phyloP scores from a whole-genome alignment of 2,888 invertebrate genomes.

The Cataglyphis albicans region DNA sequence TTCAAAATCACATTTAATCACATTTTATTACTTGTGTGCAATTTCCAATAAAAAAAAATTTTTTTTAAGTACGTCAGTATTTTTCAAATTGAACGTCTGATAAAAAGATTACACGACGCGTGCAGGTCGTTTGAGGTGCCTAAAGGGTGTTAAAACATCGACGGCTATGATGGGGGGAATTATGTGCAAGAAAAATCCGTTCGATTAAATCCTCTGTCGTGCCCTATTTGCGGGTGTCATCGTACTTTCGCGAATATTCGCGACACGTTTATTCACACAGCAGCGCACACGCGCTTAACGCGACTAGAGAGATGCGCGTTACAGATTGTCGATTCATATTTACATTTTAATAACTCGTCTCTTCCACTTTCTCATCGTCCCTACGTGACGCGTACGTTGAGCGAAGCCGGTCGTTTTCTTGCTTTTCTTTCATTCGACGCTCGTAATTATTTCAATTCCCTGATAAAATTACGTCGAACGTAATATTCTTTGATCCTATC shows the following conservation, averaged over 20 bases:
- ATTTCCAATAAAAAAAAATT: neutral
- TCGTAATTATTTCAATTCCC: constrained; percentile 15
- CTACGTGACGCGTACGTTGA: constrained; percentile 41
- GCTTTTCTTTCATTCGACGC: constrained; percentile 18
- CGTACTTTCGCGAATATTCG: constrained; percentile 65
- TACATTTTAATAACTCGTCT: constrained; percentile 80
- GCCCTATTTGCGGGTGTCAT: constrained; percentile 65
- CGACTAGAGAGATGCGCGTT: constrained; percentile 65
- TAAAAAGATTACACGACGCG: constrained; percentile 14
- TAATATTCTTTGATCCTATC: neutral
- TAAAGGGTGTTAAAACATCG: constrained; percentile 27
- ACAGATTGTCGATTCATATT: constrained; percentile 79
- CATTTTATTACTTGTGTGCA: neutral
- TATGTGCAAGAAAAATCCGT: constrained; percentile 59
- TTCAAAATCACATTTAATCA: too few relatives aligned
- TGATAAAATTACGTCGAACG: constrained; percentile 7
- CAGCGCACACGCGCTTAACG: constrained; percentile 69
- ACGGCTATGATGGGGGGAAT: constrained; percentile 38
- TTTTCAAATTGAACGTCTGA: neutral
- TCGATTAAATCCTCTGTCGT: constrained; percentile 49
- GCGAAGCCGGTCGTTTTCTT: constrained; percentile 34
- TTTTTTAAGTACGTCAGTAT: neutral
- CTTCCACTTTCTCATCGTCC: constrained; percentile 65
- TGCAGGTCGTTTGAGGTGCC: neutral
- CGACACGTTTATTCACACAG: constrained; percentile 68